phyloP scores from a whole-genome alignment of 92 coral and sea anemone species.

The Metridium senile region DNA sequence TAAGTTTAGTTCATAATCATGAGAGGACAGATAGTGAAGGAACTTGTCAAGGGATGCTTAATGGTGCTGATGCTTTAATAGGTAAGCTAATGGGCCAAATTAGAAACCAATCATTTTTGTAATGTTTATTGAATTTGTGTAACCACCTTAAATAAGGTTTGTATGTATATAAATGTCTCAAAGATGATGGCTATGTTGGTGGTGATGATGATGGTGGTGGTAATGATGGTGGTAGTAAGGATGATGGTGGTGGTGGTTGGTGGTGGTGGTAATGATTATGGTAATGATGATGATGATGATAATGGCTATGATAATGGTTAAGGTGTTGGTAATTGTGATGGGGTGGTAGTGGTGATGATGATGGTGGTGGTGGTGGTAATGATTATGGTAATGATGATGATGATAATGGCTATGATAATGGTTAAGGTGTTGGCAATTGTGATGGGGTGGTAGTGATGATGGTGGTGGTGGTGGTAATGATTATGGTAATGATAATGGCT shows the following conservation, averaged over 20 bases:
- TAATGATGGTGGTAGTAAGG: background rate
- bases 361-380: background rate
- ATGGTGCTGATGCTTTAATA: conserved; percentile 57
- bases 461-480: no score
- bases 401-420: background rate
- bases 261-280: background rate
- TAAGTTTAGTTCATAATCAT: conserved; percentile 60
- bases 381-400: background rate
- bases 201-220: background rate
- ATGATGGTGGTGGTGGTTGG: background rate
- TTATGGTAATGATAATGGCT: background rate
- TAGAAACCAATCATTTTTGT: no score
- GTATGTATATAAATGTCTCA: background rate
- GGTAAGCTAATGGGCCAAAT: conserved; percentile 46
- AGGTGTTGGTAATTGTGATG: background rate
- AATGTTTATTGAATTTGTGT: no score
- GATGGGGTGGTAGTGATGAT: background rate
- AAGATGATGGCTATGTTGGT: background rate
- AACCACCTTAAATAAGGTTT: no score
- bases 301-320: background rate
- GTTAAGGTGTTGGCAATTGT: no score
- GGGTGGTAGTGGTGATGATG: background rate
- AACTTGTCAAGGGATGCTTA: conserved; percentile 42
- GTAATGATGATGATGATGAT: background rate
- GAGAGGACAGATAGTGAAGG: conserved; percentile 26